Conservation (phyloP, 1,140 invertebrate genomes). For the Kradibia gibbosae region DNA sequence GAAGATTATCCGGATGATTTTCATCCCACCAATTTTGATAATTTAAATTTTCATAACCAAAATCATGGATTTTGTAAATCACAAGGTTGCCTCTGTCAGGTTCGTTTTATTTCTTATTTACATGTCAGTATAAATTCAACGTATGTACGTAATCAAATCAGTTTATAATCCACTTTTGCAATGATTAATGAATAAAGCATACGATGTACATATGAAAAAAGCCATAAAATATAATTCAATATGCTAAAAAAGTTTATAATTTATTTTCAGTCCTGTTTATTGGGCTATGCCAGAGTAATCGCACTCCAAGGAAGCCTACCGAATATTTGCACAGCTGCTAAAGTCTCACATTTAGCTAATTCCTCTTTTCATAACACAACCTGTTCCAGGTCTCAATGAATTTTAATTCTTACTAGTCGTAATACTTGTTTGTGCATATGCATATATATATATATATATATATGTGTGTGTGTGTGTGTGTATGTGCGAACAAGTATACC, state of each 20-base stretch:
- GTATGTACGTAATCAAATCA: not conserved
- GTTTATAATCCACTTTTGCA: too few species aligned
- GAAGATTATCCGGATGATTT: slow-evolving; percentile 58
- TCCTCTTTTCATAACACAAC: slow-evolving; percentile 14
- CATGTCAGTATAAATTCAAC: not conserved
- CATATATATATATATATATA: not conserved
- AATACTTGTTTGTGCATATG: not conserved
- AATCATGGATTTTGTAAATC: slow-evolving; percentile 56
- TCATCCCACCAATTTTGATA: slow-evolving; percentile 37
- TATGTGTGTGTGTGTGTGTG: not conserved
- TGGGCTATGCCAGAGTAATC: slow-evolving; percentile 63
- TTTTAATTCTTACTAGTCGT: not conserved
- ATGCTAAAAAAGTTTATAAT: slow-evolving; percentile 21
- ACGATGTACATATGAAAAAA: too few species aligned
- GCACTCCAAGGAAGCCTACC: slow-evolving; percentile 64
- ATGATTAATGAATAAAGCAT: too few species aligned
- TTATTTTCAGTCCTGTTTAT: slow-evolving; percentile 60
- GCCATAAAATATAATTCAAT: not conserved
- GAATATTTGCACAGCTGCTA: slow-evolving; percentile 61
- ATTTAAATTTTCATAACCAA: slow-evolving; percentile 42
- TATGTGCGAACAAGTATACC: not conserved
- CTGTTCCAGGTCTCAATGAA: slow-evolving; percentile 7
- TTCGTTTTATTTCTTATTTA: slow-evolving; percentile 43
- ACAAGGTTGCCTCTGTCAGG: slow-evolving; percentile 65
- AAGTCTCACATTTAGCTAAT: slow-evolving; percentile 5